Evolutionary conservation across 2,113 vertebrate species (phyloP), one percentile per base, ranked within the genome.

Genomic region (Lamprotornis superbus): DNA sequence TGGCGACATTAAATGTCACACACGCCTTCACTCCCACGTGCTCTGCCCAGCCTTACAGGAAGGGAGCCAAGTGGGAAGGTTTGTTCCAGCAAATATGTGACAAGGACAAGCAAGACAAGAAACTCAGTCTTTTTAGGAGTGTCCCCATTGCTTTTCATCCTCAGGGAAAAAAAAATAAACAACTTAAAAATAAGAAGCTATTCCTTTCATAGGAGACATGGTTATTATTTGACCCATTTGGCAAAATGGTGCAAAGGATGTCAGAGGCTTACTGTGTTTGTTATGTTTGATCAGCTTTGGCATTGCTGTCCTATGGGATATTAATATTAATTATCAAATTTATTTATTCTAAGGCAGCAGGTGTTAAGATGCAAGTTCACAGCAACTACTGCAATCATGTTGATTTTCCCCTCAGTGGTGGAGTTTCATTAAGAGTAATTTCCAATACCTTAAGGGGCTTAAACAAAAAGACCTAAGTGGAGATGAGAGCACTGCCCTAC

Each of bases 1-100:
- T 68, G 86, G 68, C 0, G 0, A 74, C 55, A n/a, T 35, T 50
- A 74, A 88, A 96, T 91, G 88, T 95, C 94, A 96, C 92, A 84
- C 46, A 70, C 9, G 2, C 47, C 88, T 87, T 91, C 68, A 73
- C 67, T 80, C 60, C 68, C 68, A 37, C 2, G 2, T 73, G 46
- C 24, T 83, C 90, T 7, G 0, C 69, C 82, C 75, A 68, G 37
- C 27, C 56, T 55, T 46, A 30, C 13, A 23, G 91, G 25, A 84
- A 52, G 10, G 3, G 2, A 49, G 87, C 40, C 79, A 76, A 52
- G 24, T 8, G 30, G 49, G 25, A 76, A 91, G 73, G 57, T 68
- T 91, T 78, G 60, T 64, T 81, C 95, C 68, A 71, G 18, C 31
- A 82, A 71, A 25, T 68, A 30, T 10, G 11, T 53, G 69, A n/a